These are phyloP conservation scores for Drosophila funebris DNA, from an alignment of 1,140 invertebrate genomes.

Conservation along the genomic window DNA sequence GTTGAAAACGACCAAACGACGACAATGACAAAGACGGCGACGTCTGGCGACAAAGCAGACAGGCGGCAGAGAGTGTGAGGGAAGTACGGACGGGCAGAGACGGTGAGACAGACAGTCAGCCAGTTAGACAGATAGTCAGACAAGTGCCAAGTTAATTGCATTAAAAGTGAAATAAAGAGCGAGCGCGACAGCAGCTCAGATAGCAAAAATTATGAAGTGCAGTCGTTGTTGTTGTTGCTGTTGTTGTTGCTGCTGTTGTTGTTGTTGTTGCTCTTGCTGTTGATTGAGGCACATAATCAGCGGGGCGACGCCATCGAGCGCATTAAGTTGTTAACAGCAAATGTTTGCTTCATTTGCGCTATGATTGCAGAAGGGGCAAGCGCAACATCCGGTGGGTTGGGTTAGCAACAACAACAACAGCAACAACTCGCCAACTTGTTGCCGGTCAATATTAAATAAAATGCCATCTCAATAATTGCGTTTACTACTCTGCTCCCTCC, in stretches of 20 bases:
- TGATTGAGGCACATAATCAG: constrained; percentile 81
- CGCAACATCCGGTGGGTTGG: constrained; percentile 31
- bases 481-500: background rate
- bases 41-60: constrained; percentile 31
- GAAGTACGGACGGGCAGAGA: too few relatives aligned
- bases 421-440: constrained; percentile 38
- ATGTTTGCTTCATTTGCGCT: constrained; percentile 80
- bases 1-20: constrained; percentile 20
- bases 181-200: constrained; percentile 65
- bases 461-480: constrained; percentile 28
- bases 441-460: constrained; percentile 49
- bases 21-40: constrained; percentile 57
- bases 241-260: constrained; percentile 15
- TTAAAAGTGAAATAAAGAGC: constrained; percentile 82
- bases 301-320: constrained; percentile 60
- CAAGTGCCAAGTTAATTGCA: constrained; percentile 81
- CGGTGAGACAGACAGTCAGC: constrained; percentile 6
- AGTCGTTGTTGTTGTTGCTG: constrained; percentile 42
- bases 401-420: constrained; percentile 40
- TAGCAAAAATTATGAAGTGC: constrained; percentile 81
- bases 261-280: constrained; percentile 46
- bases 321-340: constrained; percentile 82
- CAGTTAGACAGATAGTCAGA: constrained; percentile 64
- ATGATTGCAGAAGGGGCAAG: constrained; percentile 56
- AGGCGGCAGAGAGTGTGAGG: constrained; percentile 11